phyloP scores from a whole-genome alignment of 2,113 vertebrate genomes.

The Sceloporus tristichus region DNA sequence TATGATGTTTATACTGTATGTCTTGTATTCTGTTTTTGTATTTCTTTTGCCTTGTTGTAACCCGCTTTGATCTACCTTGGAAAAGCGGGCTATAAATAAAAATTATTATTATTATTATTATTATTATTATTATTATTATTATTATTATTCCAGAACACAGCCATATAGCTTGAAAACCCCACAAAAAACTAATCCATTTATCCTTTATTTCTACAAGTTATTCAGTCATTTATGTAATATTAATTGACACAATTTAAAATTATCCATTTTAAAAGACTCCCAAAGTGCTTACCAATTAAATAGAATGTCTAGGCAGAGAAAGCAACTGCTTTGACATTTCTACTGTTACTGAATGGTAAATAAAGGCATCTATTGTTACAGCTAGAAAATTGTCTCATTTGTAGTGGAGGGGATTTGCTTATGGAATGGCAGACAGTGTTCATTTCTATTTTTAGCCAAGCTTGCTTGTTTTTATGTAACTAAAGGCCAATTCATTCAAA shows the following conservation, averaged over 20 bases:
- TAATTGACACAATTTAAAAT: conserved; percentile 61
- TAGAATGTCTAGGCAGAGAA: conserved; percentile 59
- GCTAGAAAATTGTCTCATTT: conserved; percentile 51
- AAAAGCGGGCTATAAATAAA: too few species aligned
- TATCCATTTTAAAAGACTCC: conserved; percentile 58
- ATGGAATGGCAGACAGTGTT: conserved; percentile 59
- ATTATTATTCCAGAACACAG: too few species aligned
- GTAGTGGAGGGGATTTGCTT: conserved; percentile 59
- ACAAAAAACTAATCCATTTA: too few species aligned
- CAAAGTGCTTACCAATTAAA: conserved; percentile 61
- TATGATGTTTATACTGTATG: too few species aligned
- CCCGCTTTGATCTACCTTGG: too few species aligned
- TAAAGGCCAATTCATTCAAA: background rate
- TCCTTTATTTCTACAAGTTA: conserved; percentile 29
- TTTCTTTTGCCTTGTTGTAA: too few species aligned
- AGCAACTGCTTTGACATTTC: conserved; percentile 59
- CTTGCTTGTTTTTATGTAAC: conserved; percentile 54
- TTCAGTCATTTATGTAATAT: conserved; percentile 56
- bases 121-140: too few species aligned
- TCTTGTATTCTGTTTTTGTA: too few species aligned
- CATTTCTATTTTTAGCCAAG: conserved; percentile 64
- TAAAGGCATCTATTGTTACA: conserved; percentile 69
- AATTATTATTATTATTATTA: too few species aligned
- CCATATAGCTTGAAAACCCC: too few species aligned
- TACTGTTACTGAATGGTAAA: conserved; percentile 61